These are phyloP conservation scores for Indicator maculatus DNA, from an alignment of 2,113 vertebrate genomes.

Conservation along the genomic window DNA sequence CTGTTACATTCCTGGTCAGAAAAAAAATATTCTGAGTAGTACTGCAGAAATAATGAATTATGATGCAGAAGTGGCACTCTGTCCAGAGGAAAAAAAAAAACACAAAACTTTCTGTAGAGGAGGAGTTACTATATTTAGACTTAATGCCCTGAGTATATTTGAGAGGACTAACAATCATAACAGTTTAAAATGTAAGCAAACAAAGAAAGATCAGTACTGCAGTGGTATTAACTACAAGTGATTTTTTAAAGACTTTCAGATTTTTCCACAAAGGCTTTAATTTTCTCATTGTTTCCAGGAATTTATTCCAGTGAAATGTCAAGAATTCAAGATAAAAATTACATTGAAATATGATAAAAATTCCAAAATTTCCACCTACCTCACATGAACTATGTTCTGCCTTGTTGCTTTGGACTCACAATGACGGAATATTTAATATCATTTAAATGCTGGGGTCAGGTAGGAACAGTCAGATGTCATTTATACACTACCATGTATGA, in stretches of 20 bases:
- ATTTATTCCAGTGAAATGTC: not conserved
- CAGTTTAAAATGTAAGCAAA: not conserved
- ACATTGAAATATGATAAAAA: not conserved
- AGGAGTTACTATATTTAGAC: not conserved
- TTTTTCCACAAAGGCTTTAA: not conserved
- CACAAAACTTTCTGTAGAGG: not conserved
- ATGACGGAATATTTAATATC: too few species aligned
- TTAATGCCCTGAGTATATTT: not conserved
- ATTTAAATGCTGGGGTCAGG: too few species aligned
- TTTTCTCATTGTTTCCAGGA: not conserved
- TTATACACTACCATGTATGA: too few species aligned
- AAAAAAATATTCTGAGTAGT: not conserved
- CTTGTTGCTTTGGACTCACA: too few species aligned
- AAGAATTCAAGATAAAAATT: not conserved
- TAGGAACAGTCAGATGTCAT: too few species aligned
- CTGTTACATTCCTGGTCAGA: not conserved
- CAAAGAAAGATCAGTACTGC: not conserved
- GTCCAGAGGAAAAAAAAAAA: not conserved
- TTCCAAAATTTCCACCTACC: too few species aligned
- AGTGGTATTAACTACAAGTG: not conserved
- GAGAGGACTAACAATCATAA: not conserved
- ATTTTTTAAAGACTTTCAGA: not conserved
- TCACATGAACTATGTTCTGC: too few species aligned
- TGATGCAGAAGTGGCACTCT: not conserved
- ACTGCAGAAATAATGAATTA: not conserved